phyloP scores from a whole-genome alignment of 2,888 invertebrate species.

The Quadriops clusia region DNA sequence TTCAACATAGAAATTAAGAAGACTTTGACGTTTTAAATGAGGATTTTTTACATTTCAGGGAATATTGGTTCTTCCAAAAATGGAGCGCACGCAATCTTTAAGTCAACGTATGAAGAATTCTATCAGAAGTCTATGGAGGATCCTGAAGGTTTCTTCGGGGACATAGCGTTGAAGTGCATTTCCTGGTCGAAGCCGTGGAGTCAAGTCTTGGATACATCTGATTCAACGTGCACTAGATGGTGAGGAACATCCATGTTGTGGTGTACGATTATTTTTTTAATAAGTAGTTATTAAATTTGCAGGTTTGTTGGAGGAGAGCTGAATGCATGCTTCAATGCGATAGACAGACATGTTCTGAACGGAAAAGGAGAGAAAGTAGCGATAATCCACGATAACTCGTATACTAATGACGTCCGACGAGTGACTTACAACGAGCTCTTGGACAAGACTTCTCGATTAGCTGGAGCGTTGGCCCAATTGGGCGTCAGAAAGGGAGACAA shows the following conservation, averaged over 20 bases:
- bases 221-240: constrained; percentile 86
- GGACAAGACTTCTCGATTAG: constrained; percentile 63
- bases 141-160: constrained; percentile 79
- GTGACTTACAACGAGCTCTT: constrained; percentile 73
- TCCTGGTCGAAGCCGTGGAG: constrained; percentile 81
- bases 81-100: too few relatives aligned
- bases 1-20: too few relatives aligned
- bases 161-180: constrained; percentile 56
- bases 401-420: constrained; percentile 62
- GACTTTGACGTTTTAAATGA: too few relatives aligned
- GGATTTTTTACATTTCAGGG: too few relatives aligned
- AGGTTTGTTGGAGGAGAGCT: constrained; percentile 86
- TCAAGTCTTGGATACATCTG: constrained; percentile 69
- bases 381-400: constrained; percentile 82
- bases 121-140: constrained; percentile 57
- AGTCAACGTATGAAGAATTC: constrained; percentile 54
- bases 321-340: constrained; percentile 86
- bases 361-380: constrained; percentile 72
- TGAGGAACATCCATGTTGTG: constrained; percentile 33
- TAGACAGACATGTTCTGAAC: constrained; percentile 76
- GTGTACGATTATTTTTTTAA: background rate
- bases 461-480: constrained; percentile 63
- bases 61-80: too few relatives aligned
- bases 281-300: constrained; percentile 11
- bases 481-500: constrained; percentile 75